Evolutionary conservation across 2,113 vertebrate species (phyloP).

Genomic region (Oreamnos americanus): DNA sequence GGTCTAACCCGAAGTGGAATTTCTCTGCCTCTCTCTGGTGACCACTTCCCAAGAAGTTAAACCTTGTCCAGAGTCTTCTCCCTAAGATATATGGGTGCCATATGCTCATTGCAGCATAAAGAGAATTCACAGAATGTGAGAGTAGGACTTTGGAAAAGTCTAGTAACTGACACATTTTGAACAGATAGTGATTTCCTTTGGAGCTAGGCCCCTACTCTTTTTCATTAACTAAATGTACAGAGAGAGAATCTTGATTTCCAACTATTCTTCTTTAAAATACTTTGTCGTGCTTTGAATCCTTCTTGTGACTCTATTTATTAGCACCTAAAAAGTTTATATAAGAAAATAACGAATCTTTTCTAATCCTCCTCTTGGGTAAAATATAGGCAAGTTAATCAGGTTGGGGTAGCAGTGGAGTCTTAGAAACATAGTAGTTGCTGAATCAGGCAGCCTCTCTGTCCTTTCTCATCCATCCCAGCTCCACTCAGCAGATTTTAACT

Average conservation of each 20-base stretch:
- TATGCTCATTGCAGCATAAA: not conserved
- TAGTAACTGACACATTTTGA: not conserved
- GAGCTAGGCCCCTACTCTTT: not conserved
- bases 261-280: not conserved
- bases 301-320: slow-evolving; percentile 23
- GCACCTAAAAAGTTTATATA: slow-evolving; percentile 1
- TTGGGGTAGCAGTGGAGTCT: not conserved
- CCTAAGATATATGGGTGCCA: not conserved
- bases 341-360: not conserved
- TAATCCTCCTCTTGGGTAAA: not conserved
- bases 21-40: slow-evolving; percentile 32
- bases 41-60: slow-evolving; percentile 1
- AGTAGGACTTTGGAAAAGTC: not conserved
- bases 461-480: not conserved
- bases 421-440: not conserved
- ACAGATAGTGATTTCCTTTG: not conserved
- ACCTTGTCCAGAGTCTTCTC: not conserved
- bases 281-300: not conserved
- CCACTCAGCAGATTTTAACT: not conserved
- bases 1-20: not conserved
- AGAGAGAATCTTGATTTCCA: slow-evolving; percentile 22
- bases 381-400: not conserved
- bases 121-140: not conserved
- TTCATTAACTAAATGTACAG: not conserved
- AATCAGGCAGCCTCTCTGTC: not conserved